phyloP scores from a whole-genome alignment of 2,888 invertebrate genomes.

The Callimorpha dominula region DNA sequence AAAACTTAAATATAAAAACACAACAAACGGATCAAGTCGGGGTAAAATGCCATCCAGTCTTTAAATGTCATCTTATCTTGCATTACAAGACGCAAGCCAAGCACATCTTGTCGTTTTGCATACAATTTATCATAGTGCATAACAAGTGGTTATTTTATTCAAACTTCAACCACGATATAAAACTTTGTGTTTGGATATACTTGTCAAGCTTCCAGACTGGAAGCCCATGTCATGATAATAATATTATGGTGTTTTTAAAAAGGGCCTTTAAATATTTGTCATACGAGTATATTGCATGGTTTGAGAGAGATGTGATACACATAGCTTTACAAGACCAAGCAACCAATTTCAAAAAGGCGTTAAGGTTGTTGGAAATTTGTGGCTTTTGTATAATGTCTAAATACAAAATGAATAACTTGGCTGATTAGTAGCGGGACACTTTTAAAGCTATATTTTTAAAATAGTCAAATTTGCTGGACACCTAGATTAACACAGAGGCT shows the following conservation, averaged over 20 bases:
- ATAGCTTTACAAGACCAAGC: no score
- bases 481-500: no score
- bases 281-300: no score
- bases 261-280: neutral
- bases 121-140: conserved; percentile 19
- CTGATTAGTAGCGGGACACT: no score
- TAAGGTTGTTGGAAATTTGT: no score
- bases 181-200: neutral
- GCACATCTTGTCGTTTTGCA: conserved; percentile 12
- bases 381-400: no score
- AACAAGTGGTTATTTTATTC: conserved; percentile 6
- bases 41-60: conserved; percentile 21
- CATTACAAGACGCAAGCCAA: conserved; percentile 9
- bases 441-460: no score
- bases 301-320: no score
- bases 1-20: neutral
- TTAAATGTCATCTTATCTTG: conserved; percentile 16
- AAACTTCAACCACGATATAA: neutral
- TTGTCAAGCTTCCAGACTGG: neutral
- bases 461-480: no score
- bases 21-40: neutral
- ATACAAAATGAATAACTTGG: no score
- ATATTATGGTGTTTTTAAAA: neutral
- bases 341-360: no score
- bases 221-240: neutral